These are phyloP conservation scores for Spheniscus humboldti DNA, from an alignment of 2,797 vertebrate species.

Conservation along the genomic window DNA sequence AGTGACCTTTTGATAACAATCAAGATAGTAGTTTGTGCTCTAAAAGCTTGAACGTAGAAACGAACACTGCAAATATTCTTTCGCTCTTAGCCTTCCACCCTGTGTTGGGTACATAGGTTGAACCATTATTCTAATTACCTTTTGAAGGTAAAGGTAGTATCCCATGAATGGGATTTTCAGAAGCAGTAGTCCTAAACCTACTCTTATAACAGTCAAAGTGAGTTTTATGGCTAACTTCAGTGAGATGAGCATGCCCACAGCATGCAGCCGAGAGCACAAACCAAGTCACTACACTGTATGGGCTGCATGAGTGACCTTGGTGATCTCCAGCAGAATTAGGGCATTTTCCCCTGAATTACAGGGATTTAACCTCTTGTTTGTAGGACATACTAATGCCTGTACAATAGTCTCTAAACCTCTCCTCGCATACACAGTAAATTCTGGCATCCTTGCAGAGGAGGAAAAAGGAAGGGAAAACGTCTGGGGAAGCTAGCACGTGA, in stretches of 20 bases:
- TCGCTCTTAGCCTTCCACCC: not conserved
- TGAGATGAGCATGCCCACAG: not conserved
- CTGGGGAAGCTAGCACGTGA: not conserved
- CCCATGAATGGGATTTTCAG: not conserved
- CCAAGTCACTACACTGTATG: accelerated
- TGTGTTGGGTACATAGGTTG: not conserved
- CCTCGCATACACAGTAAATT: not conserved
- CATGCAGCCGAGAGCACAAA: not conserved
- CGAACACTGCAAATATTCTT: not conserved
- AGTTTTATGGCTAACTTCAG: not conserved
- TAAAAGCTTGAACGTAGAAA: not conserved
- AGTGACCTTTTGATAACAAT: not conserved
- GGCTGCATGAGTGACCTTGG: not conserved
- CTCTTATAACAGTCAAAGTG: not conserved
- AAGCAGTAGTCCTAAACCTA: not conserved
- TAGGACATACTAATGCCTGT: not conserved
- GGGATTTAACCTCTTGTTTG: not conserved
- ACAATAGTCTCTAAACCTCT: not conserved
- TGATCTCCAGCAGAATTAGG: not conserved
- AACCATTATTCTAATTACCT: not conserved
- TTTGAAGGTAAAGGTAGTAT: not conserved
- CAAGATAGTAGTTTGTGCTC: not conserved
- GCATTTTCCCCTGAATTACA: not conserved
- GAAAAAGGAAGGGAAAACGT: not conserved
- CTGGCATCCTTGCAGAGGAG: not conserved